Conservation (phyloP, 2,797 vertebrate genomes). For the Onychomys torridus region DNA sequence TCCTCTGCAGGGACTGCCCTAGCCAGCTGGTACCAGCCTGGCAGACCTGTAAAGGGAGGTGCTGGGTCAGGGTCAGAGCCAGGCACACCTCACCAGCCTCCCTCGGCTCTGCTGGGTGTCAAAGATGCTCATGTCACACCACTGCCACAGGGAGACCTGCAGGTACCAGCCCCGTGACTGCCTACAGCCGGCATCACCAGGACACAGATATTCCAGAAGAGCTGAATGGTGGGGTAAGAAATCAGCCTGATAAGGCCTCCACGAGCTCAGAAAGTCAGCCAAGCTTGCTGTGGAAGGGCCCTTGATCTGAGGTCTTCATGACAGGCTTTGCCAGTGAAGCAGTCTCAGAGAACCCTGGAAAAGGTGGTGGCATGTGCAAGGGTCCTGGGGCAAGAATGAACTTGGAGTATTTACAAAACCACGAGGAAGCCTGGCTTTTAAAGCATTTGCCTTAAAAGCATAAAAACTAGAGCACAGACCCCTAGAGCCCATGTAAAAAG, state of each 20-base stretch:
- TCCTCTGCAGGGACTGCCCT: no score
- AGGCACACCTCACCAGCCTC: neutral
- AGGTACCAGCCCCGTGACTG: neutral
- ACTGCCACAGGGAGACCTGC: neutral
- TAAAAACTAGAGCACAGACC: neutral
- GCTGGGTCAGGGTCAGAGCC: neutral
- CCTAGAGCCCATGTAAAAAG: neutral
- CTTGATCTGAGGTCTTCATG: neutral
- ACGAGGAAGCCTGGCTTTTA: neutral
- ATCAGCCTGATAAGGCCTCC: neutral
- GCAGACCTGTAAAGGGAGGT: neutral
- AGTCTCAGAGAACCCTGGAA: neutral
- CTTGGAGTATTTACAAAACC: neutral
- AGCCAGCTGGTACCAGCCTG: neutral
- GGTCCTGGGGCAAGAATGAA: neutral
- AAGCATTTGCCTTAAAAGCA: neutral
- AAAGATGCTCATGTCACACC: slow-evolving; percentile 43
- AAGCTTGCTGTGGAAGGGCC: neutral
- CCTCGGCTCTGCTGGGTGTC: neutral
- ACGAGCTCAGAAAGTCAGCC: neutral
- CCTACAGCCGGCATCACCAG: neutral
- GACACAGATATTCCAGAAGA: neutral
- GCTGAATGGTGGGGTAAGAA: neutral
- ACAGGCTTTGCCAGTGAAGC: neutral
- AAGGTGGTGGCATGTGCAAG: neutral